Evolutionary conservation across 2,888 invertebrate genomes (phyloP).

Genomic region (Idaea straminata): DNA sequence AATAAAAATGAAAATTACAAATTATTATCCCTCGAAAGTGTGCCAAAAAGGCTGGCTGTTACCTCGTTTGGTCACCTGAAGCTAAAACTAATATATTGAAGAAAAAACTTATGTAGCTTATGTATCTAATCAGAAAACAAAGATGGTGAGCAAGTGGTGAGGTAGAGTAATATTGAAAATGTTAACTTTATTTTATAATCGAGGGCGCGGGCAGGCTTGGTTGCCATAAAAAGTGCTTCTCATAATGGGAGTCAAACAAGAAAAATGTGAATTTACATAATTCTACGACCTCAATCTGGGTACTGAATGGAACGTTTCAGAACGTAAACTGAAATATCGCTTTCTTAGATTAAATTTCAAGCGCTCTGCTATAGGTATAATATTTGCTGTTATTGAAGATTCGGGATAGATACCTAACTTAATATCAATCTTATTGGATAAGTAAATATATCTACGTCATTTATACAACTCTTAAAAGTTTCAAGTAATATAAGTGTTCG

Average conservation of each 20-base stretch:
- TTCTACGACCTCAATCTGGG: conserved; percentile 20
- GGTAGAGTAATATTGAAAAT: not conserved
- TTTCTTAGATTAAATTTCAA: not conserved
- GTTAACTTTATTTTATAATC: conserved; percentile 31
- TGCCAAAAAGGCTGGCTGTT: too few species aligned
- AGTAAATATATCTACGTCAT: not conserved
- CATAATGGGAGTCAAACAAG: conserved; percentile 19
- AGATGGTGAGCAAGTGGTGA: not conserved
- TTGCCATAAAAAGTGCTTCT: conserved; percentile 16
- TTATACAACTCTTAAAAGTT: not conserved
- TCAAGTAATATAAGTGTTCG: not conserved
- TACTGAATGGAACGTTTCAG: conserved; percentile 18
- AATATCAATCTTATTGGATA: not conserved
- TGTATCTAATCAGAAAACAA: not conserved
- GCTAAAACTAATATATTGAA: too few species aligned
- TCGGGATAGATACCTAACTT: not conserved
- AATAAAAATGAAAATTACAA: too few species aligned
- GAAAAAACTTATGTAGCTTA: not conserved
- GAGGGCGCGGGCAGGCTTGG: conserved; percentile 11
- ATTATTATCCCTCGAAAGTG: too few species aligned
- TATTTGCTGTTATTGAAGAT: not conserved
- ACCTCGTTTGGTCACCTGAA: too few species aligned
- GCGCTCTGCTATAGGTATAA: too few species aligned
- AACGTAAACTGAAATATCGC: conserved; percentile 3
- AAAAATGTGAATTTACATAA: conserved; percentile 27